Evolutionary conservation across 2,888 invertebrate genomes (phyloP).

Genomic region (Odontocerum albicorne): DNA sequence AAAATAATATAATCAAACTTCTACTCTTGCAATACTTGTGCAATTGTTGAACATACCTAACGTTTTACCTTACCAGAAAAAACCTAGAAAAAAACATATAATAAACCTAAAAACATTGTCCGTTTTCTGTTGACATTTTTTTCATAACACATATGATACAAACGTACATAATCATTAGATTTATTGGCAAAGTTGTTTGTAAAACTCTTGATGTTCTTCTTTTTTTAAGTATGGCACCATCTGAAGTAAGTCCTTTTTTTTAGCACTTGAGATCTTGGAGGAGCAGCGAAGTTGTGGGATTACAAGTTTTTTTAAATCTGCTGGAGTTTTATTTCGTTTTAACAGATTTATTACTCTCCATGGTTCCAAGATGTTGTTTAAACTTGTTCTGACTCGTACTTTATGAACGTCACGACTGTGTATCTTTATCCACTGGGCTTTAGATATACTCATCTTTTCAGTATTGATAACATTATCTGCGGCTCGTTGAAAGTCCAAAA

Average conservation of each 20-base stretch:
- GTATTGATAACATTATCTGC: neutral
- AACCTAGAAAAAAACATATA: neutral
- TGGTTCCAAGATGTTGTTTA: neutral
- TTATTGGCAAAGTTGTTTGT: neutral
- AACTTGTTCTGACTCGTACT: neutral
- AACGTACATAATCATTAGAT: neutral
- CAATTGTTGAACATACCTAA: neutral
- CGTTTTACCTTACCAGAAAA: neutral
- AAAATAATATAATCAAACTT: neutral
- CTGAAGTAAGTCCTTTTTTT: neutral
- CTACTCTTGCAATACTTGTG: neutral
- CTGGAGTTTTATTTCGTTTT: neutral
- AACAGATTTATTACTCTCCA: neutral
- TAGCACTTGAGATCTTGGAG: neutral
- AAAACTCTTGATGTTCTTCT: neutral
- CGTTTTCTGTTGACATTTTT: neutral
- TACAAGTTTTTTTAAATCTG: neutral
- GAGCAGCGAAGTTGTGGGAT: neutral
- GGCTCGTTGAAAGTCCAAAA: neutral
- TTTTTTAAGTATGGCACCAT: neutral
- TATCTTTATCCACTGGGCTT: neutral
- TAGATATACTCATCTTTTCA: neutral
- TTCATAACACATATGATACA: neutral
- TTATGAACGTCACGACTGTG: neutral
- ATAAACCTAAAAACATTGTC: neutral